Percentiles rank a stretch among this genome's conserved stretches.
phyloP scores from a whole-genome alignment of 2,797 vertebrate genomes.

The Neosilurus mollespiculum region DNA sequence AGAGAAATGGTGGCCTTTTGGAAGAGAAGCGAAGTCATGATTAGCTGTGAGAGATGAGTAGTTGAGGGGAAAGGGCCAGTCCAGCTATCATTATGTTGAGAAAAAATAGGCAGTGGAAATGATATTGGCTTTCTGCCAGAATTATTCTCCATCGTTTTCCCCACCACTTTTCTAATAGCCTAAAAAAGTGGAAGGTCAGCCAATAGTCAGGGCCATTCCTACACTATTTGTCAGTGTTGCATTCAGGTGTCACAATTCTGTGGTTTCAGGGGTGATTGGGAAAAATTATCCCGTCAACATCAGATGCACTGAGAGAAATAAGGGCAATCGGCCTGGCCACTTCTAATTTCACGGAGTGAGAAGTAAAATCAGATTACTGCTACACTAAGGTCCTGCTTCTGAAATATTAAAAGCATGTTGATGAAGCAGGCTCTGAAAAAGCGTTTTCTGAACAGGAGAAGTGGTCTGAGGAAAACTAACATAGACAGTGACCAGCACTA shows the following conservation, averaged over 20 bases:
- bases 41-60: slow-evolving; percentile 54
- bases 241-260: slow-evolving; percentile 44
- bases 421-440: slow-evolving; percentile 22
- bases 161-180: slow-evolving; percentile 53
- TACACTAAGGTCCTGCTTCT: background rate
- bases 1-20: slow-evolving; percentile 53
- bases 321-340: slow-evolving; percentile 29
- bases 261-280: slow-evolving; percentile 38
- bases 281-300: slow-evolving; percentile 47
- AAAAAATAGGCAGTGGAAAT: slow-evolving; percentile 50
- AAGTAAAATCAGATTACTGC: slow-evolving; percentile 33
- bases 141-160: slow-evolving; percentile 48
- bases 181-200: slow-evolving; percentile 51
- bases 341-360: slow-evolving; percentile 24
- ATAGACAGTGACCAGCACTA: slow-evolving; percentile 17
- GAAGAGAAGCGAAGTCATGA: slow-evolving; percentile 40
- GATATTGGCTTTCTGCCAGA: slow-evolving; percentile 56
- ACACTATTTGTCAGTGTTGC: slow-evolving; percentile 52
- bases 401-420: background rate
- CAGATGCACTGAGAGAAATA: slow-evolving; percentile 41
- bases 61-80: slow-evolving; percentile 52
- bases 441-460: slow-evolving; percentile 36
- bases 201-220: slow-evolving; percentile 44
- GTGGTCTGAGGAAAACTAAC: slow-evolving; percentile 12
- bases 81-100: slow-evolving; percentile 52